Evolutionary conservation across 2,888 invertebrate species (phyloP), one percentile per base, ranked within the genome.

Genomic region (Adelphocoris suturalis): DNA sequence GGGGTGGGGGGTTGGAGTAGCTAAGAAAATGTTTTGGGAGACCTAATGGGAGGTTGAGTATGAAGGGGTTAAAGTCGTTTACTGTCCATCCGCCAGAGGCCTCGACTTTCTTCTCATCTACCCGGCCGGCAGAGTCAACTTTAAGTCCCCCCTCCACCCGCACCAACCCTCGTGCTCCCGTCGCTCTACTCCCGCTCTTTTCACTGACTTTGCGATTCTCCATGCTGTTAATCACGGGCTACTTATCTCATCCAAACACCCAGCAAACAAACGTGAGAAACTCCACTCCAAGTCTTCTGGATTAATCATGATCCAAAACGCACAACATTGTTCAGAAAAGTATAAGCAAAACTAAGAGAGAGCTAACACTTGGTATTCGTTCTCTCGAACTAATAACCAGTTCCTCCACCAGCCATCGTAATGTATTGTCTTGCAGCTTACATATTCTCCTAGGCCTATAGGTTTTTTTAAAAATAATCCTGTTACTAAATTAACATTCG

Each of bases 1-100:
- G 28, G n/a, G 57, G 55, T n/a, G 28, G 57, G 68, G 68, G 68
- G 52, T 1, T 12, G 82, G 27, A 52, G 19, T n/a, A 28, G 52
- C 48, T 48, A 86, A 86, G 86, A 86, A 86, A 86, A 86, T 86
- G 86, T 86, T 86, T 86, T 86, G 86, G 75, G 48, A 75, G 86
- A 75, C 48, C 48, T 75, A 75, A 86, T 86, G 86, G 86, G 86
- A 11, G 86, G 86, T 68, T 68, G 68, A 75, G 86, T 47, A 86
- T 75, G 68, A 86, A 75, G 86, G 75, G 86, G 86, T 75, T 86
- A 75, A 86, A 86, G 86, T 86, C 75, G 86, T 86, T 86, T 86
- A 86, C 75, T 23, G 82, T 82, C 82, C 82, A 82, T 82, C 82
- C 82, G 27, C 82, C 82, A 82, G 82, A 78, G 82, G 52, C 82